Evolutionary conservation across 2,797 vertebrate genomes (phyloP).

Genomic region (Coracias cyanogaster): DNA sequence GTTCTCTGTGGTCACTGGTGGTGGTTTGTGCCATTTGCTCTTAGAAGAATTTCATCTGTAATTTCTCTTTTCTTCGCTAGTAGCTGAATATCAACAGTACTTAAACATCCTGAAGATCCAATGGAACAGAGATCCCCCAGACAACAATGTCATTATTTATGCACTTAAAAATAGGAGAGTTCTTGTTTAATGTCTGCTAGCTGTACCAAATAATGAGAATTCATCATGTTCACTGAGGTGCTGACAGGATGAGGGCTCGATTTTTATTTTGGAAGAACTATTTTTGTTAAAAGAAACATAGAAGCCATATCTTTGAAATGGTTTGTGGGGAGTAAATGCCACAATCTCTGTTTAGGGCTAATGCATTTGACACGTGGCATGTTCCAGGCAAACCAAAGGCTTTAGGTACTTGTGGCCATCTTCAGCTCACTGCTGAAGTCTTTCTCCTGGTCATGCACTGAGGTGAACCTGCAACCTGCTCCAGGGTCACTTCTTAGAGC

Average conservation of each 20-base stretch:
- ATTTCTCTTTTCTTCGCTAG: not conserved
- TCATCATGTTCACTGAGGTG: not conserved
- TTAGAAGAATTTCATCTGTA: not conserved
- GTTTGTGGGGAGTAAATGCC: not conserved
- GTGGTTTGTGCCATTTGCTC: not conserved
- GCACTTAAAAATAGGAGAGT: not conserved
- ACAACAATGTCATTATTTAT: not conserved
- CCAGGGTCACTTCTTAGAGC: not conserved
- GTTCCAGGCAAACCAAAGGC: not conserved
- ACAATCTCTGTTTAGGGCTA: not conserved
- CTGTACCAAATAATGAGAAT: not conserved
- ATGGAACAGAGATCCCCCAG: not conserved
- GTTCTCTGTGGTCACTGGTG: not conserved
- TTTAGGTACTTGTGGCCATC: not conserved
- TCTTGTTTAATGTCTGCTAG: not conserved
- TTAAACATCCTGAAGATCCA: not conserved
- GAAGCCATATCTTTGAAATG: not conserved
- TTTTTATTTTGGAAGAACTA: not conserved
- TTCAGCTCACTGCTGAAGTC: not conserved
- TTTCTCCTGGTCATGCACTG: not conserved
- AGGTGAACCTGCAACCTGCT: not conserved
- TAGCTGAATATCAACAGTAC: not conserved
- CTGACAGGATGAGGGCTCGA: not conserved
- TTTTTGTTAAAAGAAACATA: not conserved
- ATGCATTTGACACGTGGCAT: not conserved